These are phyloP conservation scores for Hippocampus comes DNA, from an alignment of 2,113 vertebrate genomes.

Conservation along the genomic window DNA sequence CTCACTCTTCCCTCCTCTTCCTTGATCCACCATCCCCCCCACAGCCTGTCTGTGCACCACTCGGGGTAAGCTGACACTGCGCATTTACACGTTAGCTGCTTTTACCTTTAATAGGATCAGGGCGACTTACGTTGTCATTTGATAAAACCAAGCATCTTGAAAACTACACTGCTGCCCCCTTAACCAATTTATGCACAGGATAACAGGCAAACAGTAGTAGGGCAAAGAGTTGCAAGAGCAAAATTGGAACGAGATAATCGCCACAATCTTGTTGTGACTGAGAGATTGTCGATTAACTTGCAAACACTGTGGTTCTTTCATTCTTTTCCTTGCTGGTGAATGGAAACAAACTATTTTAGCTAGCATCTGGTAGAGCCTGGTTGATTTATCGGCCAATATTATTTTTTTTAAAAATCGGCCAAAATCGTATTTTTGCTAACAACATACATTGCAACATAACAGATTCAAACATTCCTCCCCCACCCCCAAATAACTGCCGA, in stretches of 20 bases:
- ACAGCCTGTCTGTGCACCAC: slow-evolving; percentile 18
- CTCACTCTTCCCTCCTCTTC: neutral
- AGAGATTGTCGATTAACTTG: slow-evolving; percentile 3
- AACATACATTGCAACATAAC: too few species aligned
- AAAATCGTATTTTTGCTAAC: too few species aligned
- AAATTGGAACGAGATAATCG: slow-evolving; percentile 70
- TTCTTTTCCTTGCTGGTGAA: neutral
- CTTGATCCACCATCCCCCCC: slow-evolving; percentile 13
- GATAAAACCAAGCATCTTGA: slow-evolving; percentile 84
- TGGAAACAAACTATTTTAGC: neutral
- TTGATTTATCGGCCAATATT: too few species aligned
- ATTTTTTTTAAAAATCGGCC: too few species aligned
- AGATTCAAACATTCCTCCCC: too few species aligned
- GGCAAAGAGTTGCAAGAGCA: slow-evolving; percentile 73
- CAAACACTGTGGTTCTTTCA: neutral
- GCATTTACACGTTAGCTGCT: slow-evolving; percentile 84
- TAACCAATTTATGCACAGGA: slow-evolving; percentile 83
- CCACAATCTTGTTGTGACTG: slow-evolving; percentile 19
- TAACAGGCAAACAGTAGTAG: slow-evolving; percentile 79
- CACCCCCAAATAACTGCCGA: too few species aligned
- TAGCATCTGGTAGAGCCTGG: too few species aligned
- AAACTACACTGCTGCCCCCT: slow-evolving; percentile 78
- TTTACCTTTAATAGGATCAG: slow-evolving; percentile 87
- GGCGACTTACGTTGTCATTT: slow-evolving; percentile 84
- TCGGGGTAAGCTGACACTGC: slow-evolving; percentile 80